A percentile compares a stretch with the other conserved stretches of the same genome.
Conservation (phyloP, 2,888 invertebrate genomes). For the Trachelus stipa region DNA sequence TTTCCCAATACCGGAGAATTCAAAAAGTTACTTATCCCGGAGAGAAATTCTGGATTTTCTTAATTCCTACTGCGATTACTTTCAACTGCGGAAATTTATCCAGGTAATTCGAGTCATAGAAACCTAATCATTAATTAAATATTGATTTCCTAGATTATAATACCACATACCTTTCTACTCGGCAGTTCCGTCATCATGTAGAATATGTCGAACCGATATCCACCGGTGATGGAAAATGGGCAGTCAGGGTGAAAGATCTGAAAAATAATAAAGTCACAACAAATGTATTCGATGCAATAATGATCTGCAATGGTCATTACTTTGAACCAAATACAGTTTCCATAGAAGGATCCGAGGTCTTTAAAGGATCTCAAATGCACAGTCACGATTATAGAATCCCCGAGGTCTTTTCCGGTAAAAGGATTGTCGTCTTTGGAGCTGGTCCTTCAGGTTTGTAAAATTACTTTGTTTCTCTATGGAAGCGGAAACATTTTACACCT, state of each 20-base stretch:
- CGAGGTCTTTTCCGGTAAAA: conserved; percentile 53
- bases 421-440: conserved; percentile 61
- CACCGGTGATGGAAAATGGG: conserved; percentile 51
- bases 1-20: conserved; percentile 79
- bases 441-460: conserved; percentile 61
- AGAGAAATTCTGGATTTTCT: conserved; percentile 81
- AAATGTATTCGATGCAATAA: conserved; percentile 62
- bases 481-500: neutral
- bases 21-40: conserved; percentile 80
- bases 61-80: conserved; percentile 77
- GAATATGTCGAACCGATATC: conserved; percentile 33
- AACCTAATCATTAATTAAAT: neutral
- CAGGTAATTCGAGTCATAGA: conserved; percentile 67
- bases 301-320: conserved; percentile 69
- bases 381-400: conserved; percentile 65
- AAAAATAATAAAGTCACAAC: conserved; percentile 35
- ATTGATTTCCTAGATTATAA: conserved; percentile 1
- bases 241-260: conserved; percentile 56
- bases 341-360: conserved; percentile 64
- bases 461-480: neutral
- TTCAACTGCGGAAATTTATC: conserved; percentile 75
- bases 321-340: conserved; percentile 67
- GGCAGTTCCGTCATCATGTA: conserved; percentile 58
- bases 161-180: conserved; percentile 12
- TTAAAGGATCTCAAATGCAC: conserved; percentile 60